Evolutionary conservation across 1,140 invertebrate species (phyloP), one percentile per base, ranked within the genome.

Genomic region (Oedothorax gibbosus): DNA sequence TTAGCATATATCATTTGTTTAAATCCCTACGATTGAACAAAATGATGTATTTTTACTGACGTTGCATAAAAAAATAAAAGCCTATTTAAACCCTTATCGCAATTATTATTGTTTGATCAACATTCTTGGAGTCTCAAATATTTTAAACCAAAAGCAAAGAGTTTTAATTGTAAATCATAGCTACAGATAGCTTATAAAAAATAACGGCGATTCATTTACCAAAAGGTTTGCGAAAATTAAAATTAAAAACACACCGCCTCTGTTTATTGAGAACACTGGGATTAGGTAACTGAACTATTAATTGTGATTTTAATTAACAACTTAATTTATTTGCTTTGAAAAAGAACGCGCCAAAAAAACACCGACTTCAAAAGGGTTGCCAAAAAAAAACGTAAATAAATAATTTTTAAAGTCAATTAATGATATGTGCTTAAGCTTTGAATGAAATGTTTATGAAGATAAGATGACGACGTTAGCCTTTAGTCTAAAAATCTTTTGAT

Each of bases 351-450:
- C 9, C 35, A 21, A 7, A 15, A 20, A 50, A 53, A 21, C 54
- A 50, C 56, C 35, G 21, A 56, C 66, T 81, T 60, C 4, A 9
- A 54, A 56, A 75, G 54, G 4, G 65, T 35, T 60, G 20, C 14
- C 50, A 56, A 62, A 64, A 76, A 77, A n/a, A 71, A 68, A 71
- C 88, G 89, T 65, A 87, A 84, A 68, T 82, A 82, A 82, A 73
- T 84, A 84, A 84, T 84, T 66, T 75, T 76, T 66, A 57, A 76
- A 84, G 81, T 84, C 81, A 84, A 84, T 84, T 84, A 84, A 84
- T 84, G 81, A 84, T 57, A 57, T 50, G 14, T 50, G 81, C 81
- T 84, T 68, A 73, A 54, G 51, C 14, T 14, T 7, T 72, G 76
- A 76, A 84, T 72, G 81, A 84, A 84, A 84, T 84, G 81, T 84